phyloP scores from a whole-genome alignment of 2,888 invertebrate genomes.

The Aspidiotus rigidus region DNA sequence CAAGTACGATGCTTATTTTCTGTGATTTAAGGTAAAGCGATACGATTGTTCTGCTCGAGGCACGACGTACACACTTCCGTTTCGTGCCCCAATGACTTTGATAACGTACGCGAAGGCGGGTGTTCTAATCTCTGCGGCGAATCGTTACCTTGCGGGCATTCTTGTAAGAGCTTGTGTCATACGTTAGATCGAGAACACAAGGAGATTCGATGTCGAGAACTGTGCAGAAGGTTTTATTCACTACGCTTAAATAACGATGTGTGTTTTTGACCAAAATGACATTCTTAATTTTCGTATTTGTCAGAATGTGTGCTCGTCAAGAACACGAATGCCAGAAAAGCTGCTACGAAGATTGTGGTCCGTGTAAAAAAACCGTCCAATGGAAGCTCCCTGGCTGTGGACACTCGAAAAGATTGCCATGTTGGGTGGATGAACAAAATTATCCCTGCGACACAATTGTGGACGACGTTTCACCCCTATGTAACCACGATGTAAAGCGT shows the following conservation, averaged over 20 bases:
- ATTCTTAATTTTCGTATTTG: too few relatives aligned
- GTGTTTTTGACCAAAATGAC: too few relatives aligned
- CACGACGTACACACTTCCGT: slow-evolving; percentile 46
- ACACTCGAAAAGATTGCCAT: slow-evolving; percentile 42
- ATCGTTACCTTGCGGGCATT: slow-evolving; percentile 53
- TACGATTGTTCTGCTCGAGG: slow-evolving; percentile 47
- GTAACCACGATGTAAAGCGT: slow-evolving; percentile 44
- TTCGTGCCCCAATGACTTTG: slow-evolving; percentile 29
- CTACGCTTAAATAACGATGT: too few relatives aligned
- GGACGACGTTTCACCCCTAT: slow-evolving; percentile 28
- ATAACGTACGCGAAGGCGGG: slow-evolving; percentile 51
- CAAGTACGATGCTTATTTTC: too few relatives aligned
- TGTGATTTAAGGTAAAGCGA: slow-evolving; percentile 31
- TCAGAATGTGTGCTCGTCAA: too few relatives aligned
- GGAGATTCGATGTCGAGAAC: slow-evolving; percentile 45
- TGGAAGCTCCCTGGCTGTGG: slow-evolving; percentile 42
- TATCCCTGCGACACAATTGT: slow-evolving; percentile 39
- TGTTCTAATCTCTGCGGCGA: slow-evolving; percentile 50
- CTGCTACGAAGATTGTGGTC: slow-evolving; percentile 34
- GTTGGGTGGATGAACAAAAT: slow-evolving; percentile 30
- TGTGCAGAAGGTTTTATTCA: slow-evolving; percentile 42
- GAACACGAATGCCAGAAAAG: slow-evolving; percentile 32
- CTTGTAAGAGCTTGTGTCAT: slow-evolving; percentile 55
- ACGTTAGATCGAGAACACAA: slow-evolving; percentile 49
- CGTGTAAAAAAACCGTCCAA: slow-evolving; percentile 32